phyloP scores from a whole-genome alignment of 2,113 vertebrate species.

The Murina feae region DNA sequence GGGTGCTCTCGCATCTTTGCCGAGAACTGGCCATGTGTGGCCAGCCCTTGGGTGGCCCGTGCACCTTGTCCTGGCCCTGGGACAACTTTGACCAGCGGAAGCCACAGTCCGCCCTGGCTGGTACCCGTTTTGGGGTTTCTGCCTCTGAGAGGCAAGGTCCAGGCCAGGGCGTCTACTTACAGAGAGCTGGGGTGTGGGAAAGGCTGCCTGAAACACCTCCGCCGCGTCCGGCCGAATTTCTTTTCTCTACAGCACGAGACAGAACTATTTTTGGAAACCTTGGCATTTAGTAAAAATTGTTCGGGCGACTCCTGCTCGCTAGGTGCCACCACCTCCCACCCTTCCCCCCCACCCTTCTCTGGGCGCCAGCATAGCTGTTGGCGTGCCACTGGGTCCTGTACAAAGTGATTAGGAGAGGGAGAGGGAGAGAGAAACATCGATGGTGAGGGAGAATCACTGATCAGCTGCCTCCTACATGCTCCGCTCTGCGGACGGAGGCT shows the following conservation, averaged over 20 bases:
- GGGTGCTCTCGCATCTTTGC: not conserved
- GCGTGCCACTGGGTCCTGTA: not conserved
- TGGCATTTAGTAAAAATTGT: not conserved
- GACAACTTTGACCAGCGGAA: not conserved
- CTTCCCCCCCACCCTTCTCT: too few species aligned
- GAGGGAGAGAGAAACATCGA: too few species aligned
- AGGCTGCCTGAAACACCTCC: not conserved
- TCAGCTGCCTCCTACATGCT: too few species aligned
- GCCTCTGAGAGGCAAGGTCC: not conserved
- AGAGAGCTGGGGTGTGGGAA: not conserved
- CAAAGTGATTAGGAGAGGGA: not conserved
- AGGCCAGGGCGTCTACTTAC: not conserved
- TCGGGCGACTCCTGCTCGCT: not conserved
- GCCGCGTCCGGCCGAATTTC: not conserved
- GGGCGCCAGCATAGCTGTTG: not conserved
- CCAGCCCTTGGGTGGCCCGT: not conserved
- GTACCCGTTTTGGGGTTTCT: not conserved
- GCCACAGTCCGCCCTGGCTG: not conserved
- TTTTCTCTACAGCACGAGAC: not conserved
- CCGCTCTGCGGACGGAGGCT: too few species aligned
- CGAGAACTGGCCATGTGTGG: not conserved
- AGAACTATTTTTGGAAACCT: not conserved
- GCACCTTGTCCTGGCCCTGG: not conserved
- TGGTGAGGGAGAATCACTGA: too few species aligned
- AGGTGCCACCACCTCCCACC: too few species aligned